A percentile compares a stretch with the other conserved stretches of the same genome.
Evolutionary conservation across 1,140 invertebrate genomes (phyloP).

Genomic region (Doryteuthis pealeii): DNA sequence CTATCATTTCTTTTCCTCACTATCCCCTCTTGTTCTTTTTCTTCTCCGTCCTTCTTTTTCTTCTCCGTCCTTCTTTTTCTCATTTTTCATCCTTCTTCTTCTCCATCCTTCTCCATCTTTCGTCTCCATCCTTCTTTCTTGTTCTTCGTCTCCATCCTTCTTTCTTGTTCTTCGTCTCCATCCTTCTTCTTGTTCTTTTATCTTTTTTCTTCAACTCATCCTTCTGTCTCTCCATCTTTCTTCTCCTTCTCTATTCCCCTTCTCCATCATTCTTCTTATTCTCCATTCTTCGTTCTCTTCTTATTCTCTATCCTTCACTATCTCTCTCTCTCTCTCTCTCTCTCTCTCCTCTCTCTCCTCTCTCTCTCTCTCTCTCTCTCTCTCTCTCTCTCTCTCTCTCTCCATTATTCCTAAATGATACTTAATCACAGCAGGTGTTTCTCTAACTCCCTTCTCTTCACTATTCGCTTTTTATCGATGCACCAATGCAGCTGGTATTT

Average conservation of each 20-base stretch:
- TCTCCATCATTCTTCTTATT: not conserved
- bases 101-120: not conserved
- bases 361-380: too few species aligned
- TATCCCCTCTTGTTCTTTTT: not conserved
- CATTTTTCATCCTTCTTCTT: not conserved
- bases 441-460: too few species aligned
- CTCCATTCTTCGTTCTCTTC: too few species aligned
- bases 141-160: not conserved
- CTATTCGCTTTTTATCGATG: too few species aligned
- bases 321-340: too few species aligned
- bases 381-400: too few species aligned
- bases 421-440: too few species aligned
- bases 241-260: too few species aligned
- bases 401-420: too few species aligned
- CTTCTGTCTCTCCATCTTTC: not conserved
- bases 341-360: too few species aligned
- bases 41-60: not conserved
- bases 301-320: too few species aligned
- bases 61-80: not conserved
- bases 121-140: slow-evolving; percentile 9
- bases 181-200: not conserved
- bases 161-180: not conserved
- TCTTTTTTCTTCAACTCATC: not conserved
- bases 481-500: too few species aligned
- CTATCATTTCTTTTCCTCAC: not conserved